phyloP scores from a whole-genome alignment of 2,797 vertebrate species.

The Rhadinocentrus ornatus region DNA sequence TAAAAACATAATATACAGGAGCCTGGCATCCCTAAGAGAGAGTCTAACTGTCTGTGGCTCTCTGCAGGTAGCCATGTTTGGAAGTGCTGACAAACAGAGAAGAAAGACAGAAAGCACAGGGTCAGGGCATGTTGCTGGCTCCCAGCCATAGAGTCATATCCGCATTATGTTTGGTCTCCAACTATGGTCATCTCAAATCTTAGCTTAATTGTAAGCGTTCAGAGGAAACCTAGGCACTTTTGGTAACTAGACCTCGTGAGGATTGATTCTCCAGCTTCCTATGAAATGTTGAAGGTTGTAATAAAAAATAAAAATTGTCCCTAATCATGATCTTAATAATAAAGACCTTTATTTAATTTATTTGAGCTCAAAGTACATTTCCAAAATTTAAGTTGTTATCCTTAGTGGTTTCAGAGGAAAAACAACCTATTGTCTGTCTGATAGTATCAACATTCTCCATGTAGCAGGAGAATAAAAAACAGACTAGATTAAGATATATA shows the following conservation, averaged over 20 bases:
- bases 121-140: conserved; percentile 53
- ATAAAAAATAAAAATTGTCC: neutral
- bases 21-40: conserved; percentile 77
- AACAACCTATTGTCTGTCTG: neutral
- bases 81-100: conserved; percentile 85
- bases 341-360: too few species aligned
- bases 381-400: neutral
- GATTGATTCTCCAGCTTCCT: neutral
- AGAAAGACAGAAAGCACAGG: conserved; percentile 74
- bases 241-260: neutral
- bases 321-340: too few species aligned
- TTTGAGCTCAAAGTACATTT: neutral
- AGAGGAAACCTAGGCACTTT: conserved; percentile 4
- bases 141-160: conserved; percentile 59
- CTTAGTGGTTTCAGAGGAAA: neutral
- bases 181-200: conserved; percentile 57
- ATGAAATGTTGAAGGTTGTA: conserved; percentile 2
- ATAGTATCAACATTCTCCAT: neutral
- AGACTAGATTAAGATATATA: neutral
- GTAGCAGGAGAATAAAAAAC: neutral
- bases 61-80: conserved; percentile 85
- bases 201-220: conserved; percentile 16
- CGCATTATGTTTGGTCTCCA: conserved; percentile 53
- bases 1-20: conserved; percentile 85
- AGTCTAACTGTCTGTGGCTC: conserved; percentile 78